phyloP scores from a whole-genome alignment of 2,113 vertebrate species.

The Entomyzon cyanotis region DNA sequence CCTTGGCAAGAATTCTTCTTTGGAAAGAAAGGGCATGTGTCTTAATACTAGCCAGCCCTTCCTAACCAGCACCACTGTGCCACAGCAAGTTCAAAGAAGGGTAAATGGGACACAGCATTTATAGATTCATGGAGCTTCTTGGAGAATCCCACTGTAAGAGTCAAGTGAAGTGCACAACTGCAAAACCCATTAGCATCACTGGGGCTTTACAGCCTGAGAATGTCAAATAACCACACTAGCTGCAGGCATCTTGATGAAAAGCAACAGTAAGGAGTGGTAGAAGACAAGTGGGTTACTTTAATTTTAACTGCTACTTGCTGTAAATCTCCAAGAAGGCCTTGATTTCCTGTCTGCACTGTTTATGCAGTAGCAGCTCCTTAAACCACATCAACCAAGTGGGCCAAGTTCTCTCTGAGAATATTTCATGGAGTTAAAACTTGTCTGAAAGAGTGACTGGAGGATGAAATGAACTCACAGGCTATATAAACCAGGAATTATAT shows the following conservation, averaged over 20 bases:
- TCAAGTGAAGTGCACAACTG: neutral
- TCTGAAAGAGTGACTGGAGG: neutral
- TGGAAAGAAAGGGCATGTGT: neutral
- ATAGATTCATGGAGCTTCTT: neutral
- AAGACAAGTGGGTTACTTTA: neutral
- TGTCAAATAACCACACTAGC: neutral
- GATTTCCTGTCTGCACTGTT: neutral
- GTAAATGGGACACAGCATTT: neutral
- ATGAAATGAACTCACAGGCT: neutral
- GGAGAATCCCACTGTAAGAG: neutral
- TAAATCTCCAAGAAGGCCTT: neutral
- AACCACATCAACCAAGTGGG: neutral
- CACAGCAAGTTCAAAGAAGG: neutral
- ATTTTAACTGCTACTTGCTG: neutral
- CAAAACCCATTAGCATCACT: slow-evolving; percentile 4
- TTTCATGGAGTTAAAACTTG: neutral
- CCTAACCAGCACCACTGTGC: neutral
- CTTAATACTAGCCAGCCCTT: neutral
- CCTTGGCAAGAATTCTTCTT: neutral
- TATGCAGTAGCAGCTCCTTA: neutral
- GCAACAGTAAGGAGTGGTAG: neutral
- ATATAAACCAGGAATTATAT: neutral
- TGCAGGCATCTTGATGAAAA: neutral
- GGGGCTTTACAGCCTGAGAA: neutral
- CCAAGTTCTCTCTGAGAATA: neutral